These are phyloP conservation scores for Urosaurus nigricauda DNA, from an alignment of 2,797 vertebrate genomes.

Conservation along the genomic window DNA sequence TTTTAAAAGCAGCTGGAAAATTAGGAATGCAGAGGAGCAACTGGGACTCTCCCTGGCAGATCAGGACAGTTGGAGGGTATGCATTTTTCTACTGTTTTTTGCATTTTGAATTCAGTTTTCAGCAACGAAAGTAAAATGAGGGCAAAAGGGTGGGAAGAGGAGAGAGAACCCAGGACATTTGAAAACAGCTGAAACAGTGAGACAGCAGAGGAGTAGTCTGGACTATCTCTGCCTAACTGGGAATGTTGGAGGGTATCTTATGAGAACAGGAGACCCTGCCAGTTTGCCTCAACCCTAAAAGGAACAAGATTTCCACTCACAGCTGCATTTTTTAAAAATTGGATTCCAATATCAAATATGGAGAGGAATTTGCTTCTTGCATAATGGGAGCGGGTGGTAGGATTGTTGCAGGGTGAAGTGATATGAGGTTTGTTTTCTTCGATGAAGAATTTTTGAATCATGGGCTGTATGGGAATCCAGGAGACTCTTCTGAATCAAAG, in stretches of 20 bases:
- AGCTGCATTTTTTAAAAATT: not conserved
- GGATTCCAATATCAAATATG: constrained; percentile 22
- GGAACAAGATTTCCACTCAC: not conserved
- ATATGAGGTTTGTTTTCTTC: not conserved
- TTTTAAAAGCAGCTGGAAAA: too few species aligned
- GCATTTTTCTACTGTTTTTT: too few species aligned
- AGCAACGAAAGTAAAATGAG: too few species aligned
- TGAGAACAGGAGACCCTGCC: not conserved
- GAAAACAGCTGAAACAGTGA: too few species aligned
- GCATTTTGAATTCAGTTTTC: too few species aligned
- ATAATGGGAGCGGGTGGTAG: not conserved
- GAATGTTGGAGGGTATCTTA: not conserved
- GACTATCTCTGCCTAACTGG: too few species aligned
- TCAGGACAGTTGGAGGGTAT: too few species aligned
- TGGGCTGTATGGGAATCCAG: not conserved
- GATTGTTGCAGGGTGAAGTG: not conserved
- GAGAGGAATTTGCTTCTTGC: not conserved
- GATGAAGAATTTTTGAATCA: not conserved
- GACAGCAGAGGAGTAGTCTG: too few species aligned
- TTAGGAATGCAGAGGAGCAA: too few species aligned
- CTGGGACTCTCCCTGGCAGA: too few species aligned
- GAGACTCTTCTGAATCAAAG: not conserved
- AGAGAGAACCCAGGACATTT: too few species aligned
- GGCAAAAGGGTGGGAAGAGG: too few species aligned
- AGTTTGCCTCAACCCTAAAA: not conserved